Evolutionary conservation across 2,797 vertebrate genomes (phyloP).

Genomic region (Bucorvus abyssinicus): DNA sequence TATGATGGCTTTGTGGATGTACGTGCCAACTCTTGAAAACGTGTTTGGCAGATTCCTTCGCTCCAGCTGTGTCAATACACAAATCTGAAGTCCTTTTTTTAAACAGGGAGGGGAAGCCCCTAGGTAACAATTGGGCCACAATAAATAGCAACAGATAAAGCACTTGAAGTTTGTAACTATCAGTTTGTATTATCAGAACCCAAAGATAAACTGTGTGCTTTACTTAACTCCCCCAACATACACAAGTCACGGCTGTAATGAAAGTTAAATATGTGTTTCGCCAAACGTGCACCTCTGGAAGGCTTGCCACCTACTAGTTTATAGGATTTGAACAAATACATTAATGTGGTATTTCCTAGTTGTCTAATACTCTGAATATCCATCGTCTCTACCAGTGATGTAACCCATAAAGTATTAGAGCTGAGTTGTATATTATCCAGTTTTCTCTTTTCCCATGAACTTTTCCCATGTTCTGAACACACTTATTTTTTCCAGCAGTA

Average conservation of each 20-base stretch:
- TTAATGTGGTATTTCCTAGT: constrained; percentile 34
- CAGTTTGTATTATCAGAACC: background rate
- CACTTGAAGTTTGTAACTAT: background rate
- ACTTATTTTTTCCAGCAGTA: constrained; percentile 23
- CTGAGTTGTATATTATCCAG: constrained; percentile 53
- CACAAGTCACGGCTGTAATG: background rate
- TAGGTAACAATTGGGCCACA: background rate
- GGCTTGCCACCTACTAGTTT: background rate
- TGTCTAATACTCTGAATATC: background rate
- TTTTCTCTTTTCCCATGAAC: constrained; percentile 60
- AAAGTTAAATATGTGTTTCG: background rate
- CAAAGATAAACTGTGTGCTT: background rate
- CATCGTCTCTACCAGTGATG: constrained; percentile 23
- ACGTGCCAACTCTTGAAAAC: constrained; percentile 12
- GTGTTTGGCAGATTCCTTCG: constrained; percentile 33
- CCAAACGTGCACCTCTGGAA: background rate
- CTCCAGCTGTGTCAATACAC: constrained; percentile 65
- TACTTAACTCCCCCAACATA: background rate
- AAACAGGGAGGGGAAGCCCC: constrained; percentile 28
- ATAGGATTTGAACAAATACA: background rate
- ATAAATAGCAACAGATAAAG: constrained; percentile 35
- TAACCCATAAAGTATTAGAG: constrained; percentile 53
- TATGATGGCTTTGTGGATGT: constrained; percentile 3
- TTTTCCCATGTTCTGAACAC: constrained; percentile 57
- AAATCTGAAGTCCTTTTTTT: constrained; percentile 1